A percentile compares a stretch with the other conserved stretches of the same genome.
These are phyloP conservation scores for Samia ricini DNA, from an alignment of 1,140 invertebrate species.

Conservation along the genomic window DNA sequence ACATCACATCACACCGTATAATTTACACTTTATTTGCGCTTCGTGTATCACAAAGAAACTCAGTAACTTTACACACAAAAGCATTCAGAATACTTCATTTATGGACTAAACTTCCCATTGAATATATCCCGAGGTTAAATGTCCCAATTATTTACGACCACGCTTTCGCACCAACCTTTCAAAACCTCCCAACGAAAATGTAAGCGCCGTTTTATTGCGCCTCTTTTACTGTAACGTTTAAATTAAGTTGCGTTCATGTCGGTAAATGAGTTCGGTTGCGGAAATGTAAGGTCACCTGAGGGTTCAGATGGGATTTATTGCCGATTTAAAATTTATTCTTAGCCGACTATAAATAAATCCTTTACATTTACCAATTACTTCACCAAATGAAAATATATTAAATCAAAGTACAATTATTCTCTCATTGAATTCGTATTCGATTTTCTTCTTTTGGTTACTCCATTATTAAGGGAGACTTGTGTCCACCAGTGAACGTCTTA, in stretches of 20 bases:
- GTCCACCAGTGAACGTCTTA: too few species aligned
- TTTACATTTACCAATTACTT: background rate
- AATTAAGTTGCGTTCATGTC: constrained; percentile 31
- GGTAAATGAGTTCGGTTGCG: constrained; percentile 16
- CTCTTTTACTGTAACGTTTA: constrained; percentile 24
- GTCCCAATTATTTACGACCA: constrained; percentile 38
- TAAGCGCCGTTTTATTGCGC: constrained; percentile 28
- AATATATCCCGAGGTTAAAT: constrained; percentile 29
- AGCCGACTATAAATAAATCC: background rate
- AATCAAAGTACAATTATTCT: background rate
- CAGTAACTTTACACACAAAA: constrained; percentile 18
- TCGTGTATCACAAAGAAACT: constrained; percentile 4
- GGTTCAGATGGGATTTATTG: background rate
- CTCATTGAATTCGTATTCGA: too few species aligned
- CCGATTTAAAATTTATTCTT: background rate
- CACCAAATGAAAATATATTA: background rate
- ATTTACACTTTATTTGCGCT: background rate
- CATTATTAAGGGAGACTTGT: too few species aligned
- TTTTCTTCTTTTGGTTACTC: too few species aligned
- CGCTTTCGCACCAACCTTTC: constrained; percentile 21
- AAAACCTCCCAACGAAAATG: constrained; percentile 26
- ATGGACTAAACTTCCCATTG: constrained; percentile 13
- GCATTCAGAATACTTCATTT: constrained; percentile 19
- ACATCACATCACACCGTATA: too few species aligned
- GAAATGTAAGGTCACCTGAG: constrained; percentile 2